Evolutionary conservation across 2,888 invertebrate species (phyloP).

Genomic region (Ichneumoninae sp.): DNA sequence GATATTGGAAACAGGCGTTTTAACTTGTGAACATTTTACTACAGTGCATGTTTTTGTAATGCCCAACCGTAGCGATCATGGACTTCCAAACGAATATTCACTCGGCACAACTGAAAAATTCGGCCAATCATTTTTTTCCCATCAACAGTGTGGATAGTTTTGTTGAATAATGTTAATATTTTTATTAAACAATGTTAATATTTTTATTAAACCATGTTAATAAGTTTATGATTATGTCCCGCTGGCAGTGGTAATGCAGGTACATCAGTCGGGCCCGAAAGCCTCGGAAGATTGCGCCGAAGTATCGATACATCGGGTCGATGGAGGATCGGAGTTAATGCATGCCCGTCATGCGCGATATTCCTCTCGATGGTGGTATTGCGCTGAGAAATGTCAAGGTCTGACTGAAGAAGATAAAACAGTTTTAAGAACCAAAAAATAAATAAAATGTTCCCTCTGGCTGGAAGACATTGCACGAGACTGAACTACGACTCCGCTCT

Average conservation of each 20-base stretch:
- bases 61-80: background rate
- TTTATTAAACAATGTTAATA: too few relatives aligned
- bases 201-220: background rate
- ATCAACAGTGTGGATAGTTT: too few relatives aligned
- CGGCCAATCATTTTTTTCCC: too few relatives aligned
- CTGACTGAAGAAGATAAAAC: slow-evolving; percentile 2
- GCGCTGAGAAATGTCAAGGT: slow-evolving; percentile 11
- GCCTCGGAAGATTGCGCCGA: background rate
- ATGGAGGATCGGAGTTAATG: background rate
- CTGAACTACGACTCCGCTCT: slow-evolving; percentile 13
- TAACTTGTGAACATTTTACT: background rate
- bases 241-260: background rate
- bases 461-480: slow-evolving; percentile 18
- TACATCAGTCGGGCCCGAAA: background rate
- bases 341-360: background rate
- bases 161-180: too few relatives aligned
- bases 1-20: background rate
- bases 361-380: slow-evolving; percentile 17
- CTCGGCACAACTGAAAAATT: too few relatives aligned
- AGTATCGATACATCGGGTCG: background rate
- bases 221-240: background rate
- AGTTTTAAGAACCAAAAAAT: background rate
- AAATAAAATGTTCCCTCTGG: slow-evolving; percentile 2
- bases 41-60: background rate
- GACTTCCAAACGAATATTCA: too few relatives aligned